phyloP scores from a whole-genome alignment of 2,113 vertebrate genomes.

The Hepsetus odoe region DNA sequence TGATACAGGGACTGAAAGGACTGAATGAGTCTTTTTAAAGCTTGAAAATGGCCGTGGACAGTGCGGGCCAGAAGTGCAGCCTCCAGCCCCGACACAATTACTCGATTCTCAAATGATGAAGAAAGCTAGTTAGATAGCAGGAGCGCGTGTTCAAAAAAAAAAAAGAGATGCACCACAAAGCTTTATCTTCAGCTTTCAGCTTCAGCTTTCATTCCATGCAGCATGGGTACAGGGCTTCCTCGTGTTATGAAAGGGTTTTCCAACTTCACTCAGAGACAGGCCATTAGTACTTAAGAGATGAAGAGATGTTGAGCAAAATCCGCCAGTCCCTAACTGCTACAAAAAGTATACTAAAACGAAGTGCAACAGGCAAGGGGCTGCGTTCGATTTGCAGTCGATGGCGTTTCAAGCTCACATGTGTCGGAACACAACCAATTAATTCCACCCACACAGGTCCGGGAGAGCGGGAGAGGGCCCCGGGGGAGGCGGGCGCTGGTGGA shows the following conservation, averaged over 20 bases:
- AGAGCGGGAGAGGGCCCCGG: neutral
- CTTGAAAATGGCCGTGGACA: neutral
- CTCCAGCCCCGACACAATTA: neutral
- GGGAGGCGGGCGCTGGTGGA: slow-evolving; percentile 32
- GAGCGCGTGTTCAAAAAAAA: neutral
- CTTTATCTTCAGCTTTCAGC: neutral
- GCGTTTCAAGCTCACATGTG: slow-evolving; percentile 25
- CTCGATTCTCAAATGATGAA: neutral
- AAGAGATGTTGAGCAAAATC: neutral
- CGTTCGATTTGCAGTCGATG: slow-evolving; percentile 12
- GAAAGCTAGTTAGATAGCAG: neutral
- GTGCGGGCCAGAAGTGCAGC: neutral
- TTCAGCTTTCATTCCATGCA: neutral
- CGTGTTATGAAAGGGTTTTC: neutral
- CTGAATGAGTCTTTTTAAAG: neutral
- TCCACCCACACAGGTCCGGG: slow-evolving; percentile 34
- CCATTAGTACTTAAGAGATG: slow-evolving; percentile 27
- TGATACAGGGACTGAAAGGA: neutral
- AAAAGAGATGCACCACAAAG: neutral
- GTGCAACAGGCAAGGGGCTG: neutral
- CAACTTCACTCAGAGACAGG: slow-evolving; percentile 8
- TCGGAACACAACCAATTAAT: slow-evolving; percentile 51
- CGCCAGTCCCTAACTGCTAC: neutral
- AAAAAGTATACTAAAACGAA: slow-evolving; percentile 15
- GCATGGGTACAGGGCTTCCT: neutral